phyloP scores from a whole-genome alignment of 2,797 vertebrate species.

The Argya squamiceps region DNA sequence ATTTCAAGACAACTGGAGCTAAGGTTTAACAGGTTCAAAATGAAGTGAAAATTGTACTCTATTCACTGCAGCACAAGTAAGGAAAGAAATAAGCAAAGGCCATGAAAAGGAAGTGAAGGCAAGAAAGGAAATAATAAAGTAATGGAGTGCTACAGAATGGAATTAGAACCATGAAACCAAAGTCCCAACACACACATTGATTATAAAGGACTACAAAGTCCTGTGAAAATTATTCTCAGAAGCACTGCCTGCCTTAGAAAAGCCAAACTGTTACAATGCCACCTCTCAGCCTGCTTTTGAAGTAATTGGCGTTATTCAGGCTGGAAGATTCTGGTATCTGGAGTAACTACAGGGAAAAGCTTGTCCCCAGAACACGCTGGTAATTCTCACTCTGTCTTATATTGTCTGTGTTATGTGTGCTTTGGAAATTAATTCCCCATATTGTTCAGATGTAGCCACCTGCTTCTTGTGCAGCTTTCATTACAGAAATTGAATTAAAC shows the following conservation, averaged over 20 bases:
- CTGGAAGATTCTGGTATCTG: background rate
- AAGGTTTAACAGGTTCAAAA: background rate
- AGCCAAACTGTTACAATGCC: background rate
- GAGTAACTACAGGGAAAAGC: background rate
- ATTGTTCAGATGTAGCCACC: background rate
- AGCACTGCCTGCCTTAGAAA: background rate
- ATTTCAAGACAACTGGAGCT: background rate
- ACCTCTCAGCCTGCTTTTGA: background rate
- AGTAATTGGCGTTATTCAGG: background rate
- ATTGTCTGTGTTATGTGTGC: accelerated
- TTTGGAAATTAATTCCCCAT: background rate
- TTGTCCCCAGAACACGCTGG: background rate
- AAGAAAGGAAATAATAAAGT: background rate
- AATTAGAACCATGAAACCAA: background rate
- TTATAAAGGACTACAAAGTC: background rate
- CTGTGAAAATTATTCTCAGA: background rate
- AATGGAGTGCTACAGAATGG: background rate
- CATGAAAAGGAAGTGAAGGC: background rate
- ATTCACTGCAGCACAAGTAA: background rate
- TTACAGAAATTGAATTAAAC: background rate
- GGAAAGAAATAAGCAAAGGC: background rate
- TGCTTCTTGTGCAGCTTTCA: background rate
- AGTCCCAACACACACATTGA: background rate
- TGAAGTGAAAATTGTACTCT: background rate
- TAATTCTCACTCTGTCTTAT: background rate